phyloP scores from a whole-genome alignment of 2,888 invertebrate species.

The Hypomecis punctinalis region DNA sequence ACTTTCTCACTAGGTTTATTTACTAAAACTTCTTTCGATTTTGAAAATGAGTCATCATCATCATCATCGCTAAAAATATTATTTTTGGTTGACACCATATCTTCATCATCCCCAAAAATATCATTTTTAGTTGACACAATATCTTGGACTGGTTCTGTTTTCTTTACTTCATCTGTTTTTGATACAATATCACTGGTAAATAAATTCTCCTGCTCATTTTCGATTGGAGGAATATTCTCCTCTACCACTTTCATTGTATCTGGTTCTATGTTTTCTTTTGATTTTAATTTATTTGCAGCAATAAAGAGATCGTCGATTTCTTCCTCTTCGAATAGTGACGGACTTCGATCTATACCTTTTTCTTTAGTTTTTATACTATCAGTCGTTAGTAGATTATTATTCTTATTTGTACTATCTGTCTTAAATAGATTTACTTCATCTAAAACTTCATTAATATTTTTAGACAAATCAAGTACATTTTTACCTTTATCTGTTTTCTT shows the following conservation, averaged over 20 bases:
- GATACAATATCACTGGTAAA: not conserved
- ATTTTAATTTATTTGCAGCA: slow-evolving; percentile 36
- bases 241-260: slow-evolving; percentile 5
- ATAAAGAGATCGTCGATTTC: slow-evolving; percentile 55
- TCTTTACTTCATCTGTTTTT: slow-evolving; percentile 5
- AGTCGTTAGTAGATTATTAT: slow-evolving; percentile 14
- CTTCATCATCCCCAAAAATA: not conserved
- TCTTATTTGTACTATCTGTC: slow-evolving; percentile 2
- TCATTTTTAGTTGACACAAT: not conserved
- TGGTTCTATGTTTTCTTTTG: slow-evolving; percentile 8
- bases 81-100: not conserved
- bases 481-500: slow-evolving; percentile 21
- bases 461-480: slow-evolving; percentile 16
- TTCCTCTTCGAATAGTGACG: slow-evolving; percentile 65
- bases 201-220: not conserved
- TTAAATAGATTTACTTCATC: slow-evolving; percentile 13
- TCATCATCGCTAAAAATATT: slow-evolving; percentile 13
- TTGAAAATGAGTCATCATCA: slow-evolving; percentile 24
- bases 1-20: slow-evolving; percentile 2
- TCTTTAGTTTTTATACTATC: slow-evolving; percentile 25
- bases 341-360: slow-evolving; percentile 45
- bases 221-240: not conserved
- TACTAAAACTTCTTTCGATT: not conserved
- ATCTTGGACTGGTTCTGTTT: not conserved
- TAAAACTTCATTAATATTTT: slow-evolving; percentile 2